Conservation (phyloP, 2,113 vertebrate species). For the Egretta garzetta region DNA sequence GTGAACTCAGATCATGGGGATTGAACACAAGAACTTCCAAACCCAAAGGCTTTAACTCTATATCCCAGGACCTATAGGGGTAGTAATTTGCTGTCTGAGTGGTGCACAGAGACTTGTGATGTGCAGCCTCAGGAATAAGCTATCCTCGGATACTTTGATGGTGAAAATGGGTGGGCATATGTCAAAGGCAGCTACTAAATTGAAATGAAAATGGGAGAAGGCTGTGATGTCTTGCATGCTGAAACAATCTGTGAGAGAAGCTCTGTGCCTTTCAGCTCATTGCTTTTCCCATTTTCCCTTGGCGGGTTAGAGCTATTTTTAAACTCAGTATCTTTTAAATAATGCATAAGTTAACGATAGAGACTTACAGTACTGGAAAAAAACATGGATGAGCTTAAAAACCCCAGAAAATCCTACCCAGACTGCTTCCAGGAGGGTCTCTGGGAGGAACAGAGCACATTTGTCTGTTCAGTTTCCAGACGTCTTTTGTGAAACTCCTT, state of each 20-base stretch:
- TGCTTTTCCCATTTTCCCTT: slow-evolving; percentile 48
- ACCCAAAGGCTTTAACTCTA: background rate
- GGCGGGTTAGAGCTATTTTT: slow-evolving; percentile 55
- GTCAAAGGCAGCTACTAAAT: background rate
- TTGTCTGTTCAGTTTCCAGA: slow-evolving; percentile 50
- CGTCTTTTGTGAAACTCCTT: background rate
- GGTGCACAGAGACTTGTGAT: background rate
- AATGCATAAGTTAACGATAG: slow-evolving; percentile 68
- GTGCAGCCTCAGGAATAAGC: background rate
- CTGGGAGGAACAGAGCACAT: background rate
- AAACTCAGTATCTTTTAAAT: slow-evolving; percentile 58
- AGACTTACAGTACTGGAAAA: slow-evolving; percentile 44
- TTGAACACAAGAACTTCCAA: background rate
- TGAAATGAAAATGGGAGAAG: background rate
- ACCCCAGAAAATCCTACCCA: background rate
- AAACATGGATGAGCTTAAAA: background rate
- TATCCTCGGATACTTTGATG: background rate
- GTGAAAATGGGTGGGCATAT: background rate
- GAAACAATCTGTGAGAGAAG: background rate
- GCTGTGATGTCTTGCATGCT: slow-evolving; percentile 3
- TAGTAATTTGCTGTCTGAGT: background rate
- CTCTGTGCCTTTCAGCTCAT: slow-evolving; percentile 4
- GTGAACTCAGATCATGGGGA: background rate
- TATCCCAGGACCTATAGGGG: background rate
- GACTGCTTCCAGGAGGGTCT: slow-evolving; percentile 35